Percentiles rank a stretch among this genome's conserved stretches.
Conservation (phyloP, 2,113 vertebrate species). For the Promerops cafer region DNA sequence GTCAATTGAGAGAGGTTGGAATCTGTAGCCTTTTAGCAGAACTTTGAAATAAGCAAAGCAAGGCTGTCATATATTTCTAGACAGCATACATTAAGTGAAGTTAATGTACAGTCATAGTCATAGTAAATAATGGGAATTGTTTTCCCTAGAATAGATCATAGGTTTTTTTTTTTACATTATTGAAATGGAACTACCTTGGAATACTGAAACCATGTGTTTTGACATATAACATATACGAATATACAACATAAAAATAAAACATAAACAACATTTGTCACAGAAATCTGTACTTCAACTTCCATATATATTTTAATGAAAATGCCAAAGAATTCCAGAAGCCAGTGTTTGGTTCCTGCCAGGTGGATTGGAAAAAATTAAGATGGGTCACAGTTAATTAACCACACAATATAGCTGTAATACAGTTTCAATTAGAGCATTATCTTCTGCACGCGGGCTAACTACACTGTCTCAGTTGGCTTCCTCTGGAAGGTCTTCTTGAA, state of each 20-base stretch:
- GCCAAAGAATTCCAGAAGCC: background rate
- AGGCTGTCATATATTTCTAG: background rate
- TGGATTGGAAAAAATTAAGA: background rate
- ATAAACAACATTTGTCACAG: background rate
- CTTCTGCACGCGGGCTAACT: background rate
- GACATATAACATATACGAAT: background rate
- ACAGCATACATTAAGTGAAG: background rate
- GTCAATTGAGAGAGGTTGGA: background rate
- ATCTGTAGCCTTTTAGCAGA: background rate
- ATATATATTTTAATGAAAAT: background rate
- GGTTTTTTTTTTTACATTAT: background rate
- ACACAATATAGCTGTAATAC: background rate
- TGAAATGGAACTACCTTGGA: background rate
- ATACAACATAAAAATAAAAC: background rate
- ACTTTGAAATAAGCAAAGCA: background rate
- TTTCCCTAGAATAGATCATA: background rate
- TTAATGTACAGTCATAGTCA: background rate
- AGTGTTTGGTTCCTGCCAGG: background rate
- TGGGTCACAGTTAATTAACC: background rate
- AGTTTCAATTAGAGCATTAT: background rate
- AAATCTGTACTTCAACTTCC: background rate
- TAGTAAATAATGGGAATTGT: background rate
- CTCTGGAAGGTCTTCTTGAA: background rate
- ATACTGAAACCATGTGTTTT: background rate
- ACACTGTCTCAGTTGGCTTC: background rate